Evolutionary conservation across 2,113 vertebrate species (phyloP).

Genomic region (Osmerus eperlanus): DNA sequence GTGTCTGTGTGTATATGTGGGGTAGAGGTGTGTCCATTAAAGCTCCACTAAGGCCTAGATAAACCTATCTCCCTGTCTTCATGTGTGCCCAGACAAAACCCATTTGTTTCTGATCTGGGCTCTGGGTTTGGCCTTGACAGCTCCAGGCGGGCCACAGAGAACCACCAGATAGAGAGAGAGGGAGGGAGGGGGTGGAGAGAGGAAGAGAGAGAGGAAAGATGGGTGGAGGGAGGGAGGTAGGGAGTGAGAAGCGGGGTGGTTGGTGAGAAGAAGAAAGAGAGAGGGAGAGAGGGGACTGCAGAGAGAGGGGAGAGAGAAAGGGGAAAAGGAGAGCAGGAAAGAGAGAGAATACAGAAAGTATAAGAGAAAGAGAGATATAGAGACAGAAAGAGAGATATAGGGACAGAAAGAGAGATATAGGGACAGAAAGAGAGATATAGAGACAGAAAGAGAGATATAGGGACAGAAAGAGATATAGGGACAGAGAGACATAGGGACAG

Average conservation of each 20-base stretch:
- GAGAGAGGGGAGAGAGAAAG: neutral
- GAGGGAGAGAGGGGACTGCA: too few relatives aligned
- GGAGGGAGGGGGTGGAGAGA: neutral
- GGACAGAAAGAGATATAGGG: too few relatives aligned
- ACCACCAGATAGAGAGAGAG: conserved; percentile 19
- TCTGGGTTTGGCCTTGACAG: conserved; percentile 56
- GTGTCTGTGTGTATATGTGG: neutral
- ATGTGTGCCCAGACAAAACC: conserved; percentile 66
- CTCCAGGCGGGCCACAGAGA: conserved; percentile 42
- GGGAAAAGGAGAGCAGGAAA: neutral
- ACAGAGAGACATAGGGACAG: too few relatives aligned
- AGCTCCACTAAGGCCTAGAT: conserved; percentile 56
- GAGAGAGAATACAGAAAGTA: neutral
- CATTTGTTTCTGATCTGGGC: conserved; percentile 66
- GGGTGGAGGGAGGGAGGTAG: neutral
- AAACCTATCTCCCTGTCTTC: conserved; percentile 60
- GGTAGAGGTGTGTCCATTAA: conserved; percentile 35
- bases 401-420: too few relatives aligned
- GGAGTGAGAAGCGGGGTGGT: too few relatives aligned
- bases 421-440: too few relatives aligned
- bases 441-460: too few relatives aligned
- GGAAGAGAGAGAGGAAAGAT: neutral
- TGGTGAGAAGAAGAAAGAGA: too few relatives aligned
- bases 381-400: too few relatives aligned
- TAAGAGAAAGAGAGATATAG: neutral